These are phyloP conservation scores for Oopsacas minuta DNA, from an alignment of 37 sponge, comb jelly and placozoan species.

Conservation along the genomic window DNA sequence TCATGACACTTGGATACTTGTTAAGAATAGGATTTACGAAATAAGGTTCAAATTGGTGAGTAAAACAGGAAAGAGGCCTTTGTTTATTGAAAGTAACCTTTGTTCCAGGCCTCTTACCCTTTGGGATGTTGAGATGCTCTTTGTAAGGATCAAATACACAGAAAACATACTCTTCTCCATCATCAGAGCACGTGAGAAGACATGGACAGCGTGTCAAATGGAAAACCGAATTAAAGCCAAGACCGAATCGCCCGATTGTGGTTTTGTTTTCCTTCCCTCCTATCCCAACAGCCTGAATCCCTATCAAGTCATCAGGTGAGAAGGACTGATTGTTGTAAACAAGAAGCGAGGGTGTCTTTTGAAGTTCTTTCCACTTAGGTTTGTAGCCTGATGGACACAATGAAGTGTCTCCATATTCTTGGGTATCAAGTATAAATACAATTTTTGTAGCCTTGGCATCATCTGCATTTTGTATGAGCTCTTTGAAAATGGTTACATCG, in stretches of 20 bases:
- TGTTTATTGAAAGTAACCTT: not conserved
- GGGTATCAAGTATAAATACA: constrained; percentile 45
- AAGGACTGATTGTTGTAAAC: constrained; percentile 57
- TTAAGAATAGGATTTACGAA: not conserved
- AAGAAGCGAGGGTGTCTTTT: constrained; percentile 37
- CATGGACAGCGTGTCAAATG: not conserved
- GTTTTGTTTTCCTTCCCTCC: constrained; percentile 40
- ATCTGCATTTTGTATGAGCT: constrained; percentile 70
- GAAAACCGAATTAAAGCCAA: constrained; percentile 2
- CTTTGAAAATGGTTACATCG: constrained; percentile 46
- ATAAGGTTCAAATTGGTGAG: not conserved
- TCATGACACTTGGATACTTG: not conserved
- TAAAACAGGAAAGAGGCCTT: not conserved
- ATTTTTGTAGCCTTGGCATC: constrained; percentile 59
- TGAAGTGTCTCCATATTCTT: not conserved
- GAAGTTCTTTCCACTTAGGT: constrained; percentile 33
- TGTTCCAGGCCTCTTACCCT: not conserved
- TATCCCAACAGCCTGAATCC: constrained; percentile 53
- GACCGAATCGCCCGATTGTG: not conserved
- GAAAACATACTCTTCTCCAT: not conserved
- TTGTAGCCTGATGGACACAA: constrained; percentile 17
- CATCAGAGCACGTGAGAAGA: not conserved
- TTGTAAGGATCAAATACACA: constrained; percentile 4
- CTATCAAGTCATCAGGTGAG: constrained; percentile 44
- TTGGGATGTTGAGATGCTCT: not conserved